These are phyloP conservation scores for Heliconius nattereri DNA, from an alignment of 1,140 invertebrate species.

Conservation along the genomic window DNA sequence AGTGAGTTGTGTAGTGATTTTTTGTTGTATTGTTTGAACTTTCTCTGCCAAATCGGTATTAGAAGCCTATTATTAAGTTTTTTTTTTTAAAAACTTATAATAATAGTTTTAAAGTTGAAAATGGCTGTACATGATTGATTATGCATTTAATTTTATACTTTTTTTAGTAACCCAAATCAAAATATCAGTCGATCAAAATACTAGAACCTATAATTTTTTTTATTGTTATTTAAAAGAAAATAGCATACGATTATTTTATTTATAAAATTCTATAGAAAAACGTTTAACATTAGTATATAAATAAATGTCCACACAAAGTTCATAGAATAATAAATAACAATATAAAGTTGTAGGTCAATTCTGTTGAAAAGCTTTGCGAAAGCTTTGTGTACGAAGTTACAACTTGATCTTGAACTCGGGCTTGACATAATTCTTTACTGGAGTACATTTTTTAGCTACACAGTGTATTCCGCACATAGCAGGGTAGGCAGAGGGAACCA, in stretches of 20 bases:
- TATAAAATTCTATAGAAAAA: neutral
- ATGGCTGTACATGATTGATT: neutral
- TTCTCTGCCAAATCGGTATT: neutral
- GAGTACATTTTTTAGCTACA: neutral
- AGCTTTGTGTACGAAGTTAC: neutral
- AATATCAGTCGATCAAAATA: too few species aligned
- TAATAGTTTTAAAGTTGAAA: neutral
- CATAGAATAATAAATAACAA: slow-evolving; percentile 4
- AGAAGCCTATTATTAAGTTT: neutral
- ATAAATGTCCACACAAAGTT: neutral
- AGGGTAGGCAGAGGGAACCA: neutral
- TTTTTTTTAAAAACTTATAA: neutral
- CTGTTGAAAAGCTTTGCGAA: slow-evolving; percentile 8
- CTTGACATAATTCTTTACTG: neutral
- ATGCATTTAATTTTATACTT: neutral
- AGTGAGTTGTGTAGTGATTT: neutral
- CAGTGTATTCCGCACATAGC: neutral
- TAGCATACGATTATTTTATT: neutral
- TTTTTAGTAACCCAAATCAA: too few species aligned
- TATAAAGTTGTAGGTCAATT: slow-evolving; percentile 3
- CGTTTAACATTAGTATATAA: neutral
- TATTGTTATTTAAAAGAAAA: neutral
- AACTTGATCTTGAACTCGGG: slow-evolving; percentile 7
- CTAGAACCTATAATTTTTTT: too few species aligned
- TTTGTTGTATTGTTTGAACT: neutral